phyloP scores from a whole-genome alignment of 2,113 vertebrate species.

The Chaetura pelagica region DNA sequence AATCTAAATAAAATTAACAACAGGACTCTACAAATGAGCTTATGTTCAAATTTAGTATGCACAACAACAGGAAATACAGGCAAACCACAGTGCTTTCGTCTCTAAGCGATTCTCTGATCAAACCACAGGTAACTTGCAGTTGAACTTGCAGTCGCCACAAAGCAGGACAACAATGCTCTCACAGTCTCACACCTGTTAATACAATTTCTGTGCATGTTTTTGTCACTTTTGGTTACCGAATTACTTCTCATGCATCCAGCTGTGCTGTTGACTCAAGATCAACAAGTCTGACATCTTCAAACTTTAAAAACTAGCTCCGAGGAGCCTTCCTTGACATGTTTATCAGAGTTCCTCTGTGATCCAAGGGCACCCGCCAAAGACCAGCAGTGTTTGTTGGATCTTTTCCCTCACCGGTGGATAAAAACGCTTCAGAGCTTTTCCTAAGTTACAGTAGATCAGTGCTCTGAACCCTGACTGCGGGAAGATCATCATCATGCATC shows the following conservation, averaged over 20 bases:
- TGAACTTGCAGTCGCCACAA: neutral
- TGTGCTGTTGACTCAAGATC: neutral
- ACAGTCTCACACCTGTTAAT: neutral
- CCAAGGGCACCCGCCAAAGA: neutral
- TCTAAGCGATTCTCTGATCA: neutral
- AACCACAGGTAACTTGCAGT: neutral
- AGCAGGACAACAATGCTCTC: neutral
- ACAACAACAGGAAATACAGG: neutral
- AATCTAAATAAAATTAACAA: neutral
- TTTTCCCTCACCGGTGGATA: neutral
- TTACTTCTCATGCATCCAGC: too few relatives aligned
- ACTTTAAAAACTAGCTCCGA: neutral
- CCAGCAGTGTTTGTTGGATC: neutral
- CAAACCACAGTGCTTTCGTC: neutral
- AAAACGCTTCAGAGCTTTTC: neutral
- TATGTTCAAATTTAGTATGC: neutral
- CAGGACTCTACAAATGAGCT: neutral
- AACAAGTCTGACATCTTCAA: neutral
- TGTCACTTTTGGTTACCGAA: neutral
- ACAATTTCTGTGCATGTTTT: neutral
- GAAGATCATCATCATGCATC: neutral
- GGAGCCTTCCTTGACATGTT: neutral
- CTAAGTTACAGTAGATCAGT: neutral
- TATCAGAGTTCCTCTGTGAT: neutral
- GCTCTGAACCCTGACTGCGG: neutral